phyloP scores from a whole-genome alignment of 1,140 invertebrate species.

The Caerostris darwini region DNA sequence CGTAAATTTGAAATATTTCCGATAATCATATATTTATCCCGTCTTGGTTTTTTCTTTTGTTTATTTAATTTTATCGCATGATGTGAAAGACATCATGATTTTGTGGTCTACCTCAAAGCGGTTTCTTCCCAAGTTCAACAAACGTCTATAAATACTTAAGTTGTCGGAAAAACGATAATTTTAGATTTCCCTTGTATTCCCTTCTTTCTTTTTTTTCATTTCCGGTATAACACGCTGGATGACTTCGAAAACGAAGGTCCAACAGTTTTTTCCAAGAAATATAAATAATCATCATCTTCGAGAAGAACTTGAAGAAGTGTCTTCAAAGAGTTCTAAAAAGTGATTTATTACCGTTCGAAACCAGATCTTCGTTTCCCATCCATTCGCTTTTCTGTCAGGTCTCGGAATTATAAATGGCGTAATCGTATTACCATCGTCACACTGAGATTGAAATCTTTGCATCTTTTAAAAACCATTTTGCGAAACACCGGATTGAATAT shows the following conservation, averaged over 20 bases:
- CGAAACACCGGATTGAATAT: neutral
- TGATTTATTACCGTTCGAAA: conserved; percentile 17
- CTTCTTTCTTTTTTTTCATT: neutral
- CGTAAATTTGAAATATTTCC: too few relatives aligned
- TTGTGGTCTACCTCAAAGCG: neutral
- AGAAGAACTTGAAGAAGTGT: neutral
- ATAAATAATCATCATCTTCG: neutral
- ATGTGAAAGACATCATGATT: too few relatives aligned
- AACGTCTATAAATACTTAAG: conserved; percentile 6
- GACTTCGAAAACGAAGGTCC: neutral
- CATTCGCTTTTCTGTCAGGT: conserved; percentile 9
- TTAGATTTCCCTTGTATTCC: neutral
- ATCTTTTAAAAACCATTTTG: neutral
- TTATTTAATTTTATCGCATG: too few relatives aligned
- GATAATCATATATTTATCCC: too few relatives aligned
- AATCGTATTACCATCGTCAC: neutral
- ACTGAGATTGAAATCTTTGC: neutral
- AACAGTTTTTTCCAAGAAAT: neutral
- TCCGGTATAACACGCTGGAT: conserved; percentile 11
- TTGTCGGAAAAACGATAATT: conserved; percentile 20
- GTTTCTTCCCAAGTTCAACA: neutral
- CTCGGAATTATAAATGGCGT: conserved; percentile 27
- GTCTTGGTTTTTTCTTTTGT: too few relatives aligned
- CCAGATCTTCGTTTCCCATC: conserved; percentile 1
- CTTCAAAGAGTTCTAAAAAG: neutral